Conservation (phyloP, 2,113 vertebrate species). For the Pseudorhombus dupliciocellatus region DNA sequence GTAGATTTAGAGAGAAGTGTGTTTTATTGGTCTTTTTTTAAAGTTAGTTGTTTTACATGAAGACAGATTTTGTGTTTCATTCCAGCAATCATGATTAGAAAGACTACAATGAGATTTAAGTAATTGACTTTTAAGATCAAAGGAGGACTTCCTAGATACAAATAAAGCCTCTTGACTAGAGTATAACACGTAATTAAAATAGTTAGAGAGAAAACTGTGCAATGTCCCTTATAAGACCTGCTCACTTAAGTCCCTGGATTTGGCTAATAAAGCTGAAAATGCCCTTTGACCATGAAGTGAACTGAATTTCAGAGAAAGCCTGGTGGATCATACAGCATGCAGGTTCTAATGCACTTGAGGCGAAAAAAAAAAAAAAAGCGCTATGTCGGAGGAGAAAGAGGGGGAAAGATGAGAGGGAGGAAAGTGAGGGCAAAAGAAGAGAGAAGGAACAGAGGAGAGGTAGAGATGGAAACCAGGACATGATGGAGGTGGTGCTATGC, state of each 20-base stretch:
- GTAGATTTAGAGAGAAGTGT: background rate
- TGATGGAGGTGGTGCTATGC: constrained; percentile 65
- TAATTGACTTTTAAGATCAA: constrained; percentile 27
- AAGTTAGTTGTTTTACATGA: constrained; percentile 22
- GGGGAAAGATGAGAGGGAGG: constrained; percentile 25
- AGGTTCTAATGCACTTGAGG: constrained; percentile 52
- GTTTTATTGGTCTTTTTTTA: background rate
- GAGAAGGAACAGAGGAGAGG: constrained; percentile 48
- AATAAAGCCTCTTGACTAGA: constrained; percentile 31
- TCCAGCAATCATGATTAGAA: constrained; percentile 6
- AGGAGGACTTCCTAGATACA: constrained; percentile 16
- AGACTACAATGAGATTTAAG: constrained; percentile 29
- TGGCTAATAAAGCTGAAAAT: constrained; percentile 71
- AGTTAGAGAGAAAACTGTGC: constrained; percentile 36
- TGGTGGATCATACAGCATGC: constrained; percentile 52
- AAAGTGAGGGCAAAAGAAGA: constrained; percentile 24
- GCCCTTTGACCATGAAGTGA: constrained; percentile 72
- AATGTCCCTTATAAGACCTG: constrained; percentile 57
- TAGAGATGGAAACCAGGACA: constrained; percentile 53
- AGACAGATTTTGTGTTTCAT: background rate
- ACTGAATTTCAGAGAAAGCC: constrained; percentile 64
- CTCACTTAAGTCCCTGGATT: constrained; percentile 70
- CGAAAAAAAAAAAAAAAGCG: constrained; percentile 24
- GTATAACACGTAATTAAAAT: constrained; percentile 32
- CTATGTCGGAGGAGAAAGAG: constrained; percentile 14